Evolutionary conservation across 2,888 invertebrate genomes (phyloP).

Genomic region (Spicauda simplicius): DNA sequence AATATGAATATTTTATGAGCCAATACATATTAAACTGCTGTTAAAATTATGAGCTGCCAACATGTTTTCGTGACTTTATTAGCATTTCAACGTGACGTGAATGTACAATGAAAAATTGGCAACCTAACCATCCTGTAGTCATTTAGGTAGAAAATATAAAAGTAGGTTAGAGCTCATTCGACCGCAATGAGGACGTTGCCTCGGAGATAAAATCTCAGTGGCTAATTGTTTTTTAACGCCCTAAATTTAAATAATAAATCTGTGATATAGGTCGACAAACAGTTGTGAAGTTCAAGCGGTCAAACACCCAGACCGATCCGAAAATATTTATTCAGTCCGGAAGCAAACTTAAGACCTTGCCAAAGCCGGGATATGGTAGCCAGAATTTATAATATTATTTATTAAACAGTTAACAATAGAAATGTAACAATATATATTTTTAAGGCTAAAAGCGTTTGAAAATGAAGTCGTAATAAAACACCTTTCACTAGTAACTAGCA

Average conservation of each 20-base stretch:
- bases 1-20: conserved; percentile 14
- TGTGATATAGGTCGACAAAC: conserved; percentile 3
- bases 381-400: neutral
- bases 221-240: conserved; percentile 5
- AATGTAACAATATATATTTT: neutral
- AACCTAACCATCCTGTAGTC: neutral
- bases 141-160: conserved; percentile 5
- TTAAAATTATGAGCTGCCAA: conserved; percentile 20
- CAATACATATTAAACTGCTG: conserved; percentile 13
- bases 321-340: neutral
- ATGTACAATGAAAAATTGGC: conserved; percentile 17
- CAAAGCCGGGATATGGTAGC: neutral
- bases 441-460: neutral
- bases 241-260: neutral
- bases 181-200: conserved; percentile 8
- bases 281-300: neutral
- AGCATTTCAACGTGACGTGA: conserved; percentile 1
- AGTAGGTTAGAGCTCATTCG: conserved; percentile 13
- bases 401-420: neutral
- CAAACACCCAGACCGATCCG: neutral
- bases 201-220: neutral
- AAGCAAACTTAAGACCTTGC: neutral
- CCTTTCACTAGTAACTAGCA: conserved; percentile 2
- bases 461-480: conserved; percentile 15
- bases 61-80: conserved; percentile 14